These are phyloP conservation scores for Littorina saxatilis DNA, from an alignment of 1,140 invertebrate species.

Conservation along the genomic window DNA sequence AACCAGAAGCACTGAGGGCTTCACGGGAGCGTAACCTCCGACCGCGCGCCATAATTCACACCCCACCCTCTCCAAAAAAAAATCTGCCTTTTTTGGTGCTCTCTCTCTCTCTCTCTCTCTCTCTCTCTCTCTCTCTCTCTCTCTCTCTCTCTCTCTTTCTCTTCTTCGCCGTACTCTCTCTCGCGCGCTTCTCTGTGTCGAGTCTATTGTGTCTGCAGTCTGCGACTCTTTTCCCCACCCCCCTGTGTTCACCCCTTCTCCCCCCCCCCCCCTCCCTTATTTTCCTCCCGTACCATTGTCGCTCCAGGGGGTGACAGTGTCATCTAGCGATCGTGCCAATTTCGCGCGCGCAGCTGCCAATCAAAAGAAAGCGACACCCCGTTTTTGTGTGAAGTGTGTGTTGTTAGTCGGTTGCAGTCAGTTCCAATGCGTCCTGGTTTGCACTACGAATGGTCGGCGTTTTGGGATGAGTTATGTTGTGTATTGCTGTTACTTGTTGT, in stretches of 20 bases:
- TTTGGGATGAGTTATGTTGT: no score
- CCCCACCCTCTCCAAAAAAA: background rate
- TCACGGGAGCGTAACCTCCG: background rate
- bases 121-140: no score
- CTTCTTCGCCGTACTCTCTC: no score
- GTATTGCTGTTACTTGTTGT: no score
- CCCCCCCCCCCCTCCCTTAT: background rate
- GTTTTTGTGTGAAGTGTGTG: no score
- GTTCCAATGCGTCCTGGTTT: no score
- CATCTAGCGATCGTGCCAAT: slow-evolving; percentile 18
- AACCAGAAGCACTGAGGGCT: slow-evolving; percentile 3
- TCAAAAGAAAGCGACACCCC: slow-evolving; percentile 32
- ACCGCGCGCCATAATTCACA: background rate
- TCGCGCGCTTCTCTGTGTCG: background rate
- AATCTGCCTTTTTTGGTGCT: background rate
- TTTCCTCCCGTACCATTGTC: background rate
- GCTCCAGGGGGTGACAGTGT: slow-evolving; percentile 9
- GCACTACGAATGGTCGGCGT: no score
- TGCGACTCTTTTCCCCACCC: background rate
- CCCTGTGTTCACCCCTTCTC: background rate
- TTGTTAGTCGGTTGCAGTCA: background rate
- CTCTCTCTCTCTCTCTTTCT: no score
- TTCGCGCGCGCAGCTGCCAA: slow-evolving; percentile 23
- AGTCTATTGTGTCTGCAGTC: no score
- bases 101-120: no score